Conservation (phyloP, 2,888 invertebrate genomes). For the Drosophila atroscutellata region DNA sequence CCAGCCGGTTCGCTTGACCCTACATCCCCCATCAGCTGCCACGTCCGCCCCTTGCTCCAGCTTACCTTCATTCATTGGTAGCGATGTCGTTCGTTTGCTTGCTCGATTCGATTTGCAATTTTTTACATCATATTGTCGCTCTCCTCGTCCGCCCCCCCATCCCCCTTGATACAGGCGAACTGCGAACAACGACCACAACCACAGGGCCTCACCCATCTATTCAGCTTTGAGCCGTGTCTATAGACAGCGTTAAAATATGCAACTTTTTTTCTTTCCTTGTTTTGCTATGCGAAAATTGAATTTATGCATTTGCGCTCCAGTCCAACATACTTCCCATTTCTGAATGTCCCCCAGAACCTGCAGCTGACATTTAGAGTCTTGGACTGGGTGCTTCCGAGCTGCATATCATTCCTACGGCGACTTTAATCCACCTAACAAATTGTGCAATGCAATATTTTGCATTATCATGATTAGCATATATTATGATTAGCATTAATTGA, state of each 20-base stretch:
- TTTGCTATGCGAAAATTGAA: slow-evolving; percentile 64
- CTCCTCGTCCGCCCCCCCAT: background rate
- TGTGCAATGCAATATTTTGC: background rate
- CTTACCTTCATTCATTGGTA: slow-evolving; percentile 36
- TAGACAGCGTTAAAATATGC: slow-evolving; percentile 76
- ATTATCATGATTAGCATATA: background rate
- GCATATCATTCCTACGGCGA: background rate
- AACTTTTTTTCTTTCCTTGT: slow-evolving; percentile 37
- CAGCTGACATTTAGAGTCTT: slow-evolving; percentile 19
- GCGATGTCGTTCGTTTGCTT: slow-evolving; percentile 58
- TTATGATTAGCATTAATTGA: background rate
- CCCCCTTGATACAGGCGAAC: slow-evolving; percentile 20
- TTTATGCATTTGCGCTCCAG: slow-evolving; percentile 68
- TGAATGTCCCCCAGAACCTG: slow-evolving; percentile 3
- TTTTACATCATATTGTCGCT: slow-evolving; percentile 55
- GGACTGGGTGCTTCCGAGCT: background rate
- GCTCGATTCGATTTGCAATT: slow-evolving; percentile 77
- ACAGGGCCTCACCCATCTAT: slow-evolving; percentile 17
- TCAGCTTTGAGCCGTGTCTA: slow-evolving; percentile 26
- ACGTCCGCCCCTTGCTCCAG: background rate
- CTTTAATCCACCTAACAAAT: slow-evolving; percentile 3
- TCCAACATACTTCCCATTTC: slow-evolving; percentile 20
- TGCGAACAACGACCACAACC: slow-evolving; percentile 16
- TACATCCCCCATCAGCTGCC: background rate
- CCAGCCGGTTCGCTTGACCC: slow-evolving; percentile 11